Conservation (phyloP, 2,888 invertebrate species). For the Hetaerina titia region DNA sequence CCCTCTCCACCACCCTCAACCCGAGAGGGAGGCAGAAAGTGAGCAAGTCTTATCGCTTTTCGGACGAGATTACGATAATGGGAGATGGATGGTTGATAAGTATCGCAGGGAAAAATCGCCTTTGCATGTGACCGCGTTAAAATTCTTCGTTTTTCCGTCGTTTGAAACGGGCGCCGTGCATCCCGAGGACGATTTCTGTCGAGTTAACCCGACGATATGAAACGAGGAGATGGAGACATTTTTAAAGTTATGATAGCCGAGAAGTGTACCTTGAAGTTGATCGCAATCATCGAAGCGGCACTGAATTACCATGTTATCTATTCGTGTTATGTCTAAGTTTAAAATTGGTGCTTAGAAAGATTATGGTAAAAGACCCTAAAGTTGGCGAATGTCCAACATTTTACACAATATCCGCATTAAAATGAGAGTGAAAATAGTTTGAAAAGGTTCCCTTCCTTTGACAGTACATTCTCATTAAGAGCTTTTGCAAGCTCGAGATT, state of each 20-base stretch:
- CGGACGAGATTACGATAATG: slow-evolving; percentile 43
- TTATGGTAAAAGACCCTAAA: neutral
- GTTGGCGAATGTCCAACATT: neutral
- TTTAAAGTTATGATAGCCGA: neutral
- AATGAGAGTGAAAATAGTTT: neutral
- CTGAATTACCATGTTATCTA: neutral
- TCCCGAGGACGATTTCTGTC: neutral
- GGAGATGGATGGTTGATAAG: slow-evolving; percentile 44
- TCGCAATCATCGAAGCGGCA: neutral
- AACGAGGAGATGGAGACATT: neutral
- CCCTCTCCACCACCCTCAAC: neutral
- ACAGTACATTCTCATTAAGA: too few species aligned
- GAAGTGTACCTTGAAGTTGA: neutral
- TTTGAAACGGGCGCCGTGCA: neutral
- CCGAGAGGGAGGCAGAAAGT: neutral
- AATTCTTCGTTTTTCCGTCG: slow-evolving; percentile 40
- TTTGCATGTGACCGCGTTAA: slow-evolving; percentile 7
- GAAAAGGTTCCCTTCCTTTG: neutral
- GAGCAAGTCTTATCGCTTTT: slow-evolving; percentile 51
- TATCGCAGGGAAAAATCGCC: slow-evolving; percentile 20
- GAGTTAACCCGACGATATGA: slow-evolving; percentile 9
- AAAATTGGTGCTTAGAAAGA: neutral
- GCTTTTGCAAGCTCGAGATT: too few species aligned
- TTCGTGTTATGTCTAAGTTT: neutral
- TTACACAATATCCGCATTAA: neutral